These are phyloP conservation scores for Sinocyclocheilus anophthalmus DNA, from an alignment of 2,113 vertebrate species.

Conservation along the genomic window DNA sequence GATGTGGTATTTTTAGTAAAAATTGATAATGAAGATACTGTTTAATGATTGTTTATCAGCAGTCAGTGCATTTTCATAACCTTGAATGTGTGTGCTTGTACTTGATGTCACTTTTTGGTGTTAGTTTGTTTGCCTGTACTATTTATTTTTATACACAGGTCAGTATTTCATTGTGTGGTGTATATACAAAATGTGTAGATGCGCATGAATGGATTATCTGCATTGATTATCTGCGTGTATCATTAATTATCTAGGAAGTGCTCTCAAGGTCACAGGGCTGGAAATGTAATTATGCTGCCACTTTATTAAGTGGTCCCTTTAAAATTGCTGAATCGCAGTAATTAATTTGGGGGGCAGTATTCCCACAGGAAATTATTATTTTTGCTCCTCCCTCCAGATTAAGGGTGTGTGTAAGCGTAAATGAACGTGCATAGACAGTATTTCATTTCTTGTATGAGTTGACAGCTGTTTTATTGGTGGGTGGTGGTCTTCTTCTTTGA, in stretches of 20 bases:
- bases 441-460: constrained; percentile 19
- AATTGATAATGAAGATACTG: no score
- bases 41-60: no score
- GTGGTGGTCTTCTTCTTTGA: neutral
- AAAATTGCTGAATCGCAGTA: constrained; percentile 91
- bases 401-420: constrained; percentile 24
- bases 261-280: constrained; percentile 84
- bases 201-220: constrained; percentile 56
- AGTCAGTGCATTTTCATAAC: constrained; percentile 67
- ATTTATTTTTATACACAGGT: constrained; percentile 1
- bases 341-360: constrained; percentile 92
- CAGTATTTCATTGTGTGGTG: neutral
- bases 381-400: constrained; percentile 36
- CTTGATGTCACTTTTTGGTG: constrained; percentile 14
- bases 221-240: constrained; percentile 89
- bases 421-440: constrained; percentile 9
- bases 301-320: constrained; percentile 85
- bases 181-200: constrained; percentile 9
- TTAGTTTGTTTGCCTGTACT: constrained; percentile 14
- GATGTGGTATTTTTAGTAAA: no score
- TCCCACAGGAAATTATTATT: constrained; percentile 76
- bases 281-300: constrained; percentile 86
- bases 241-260: constrained; percentile 93
- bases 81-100: constrained; percentile 62
- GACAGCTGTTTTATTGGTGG: constrained; percentile 31